Evolutionary conservation across 2,113 vertebrate species (phyloP), one percentile per base, ranked within the genome.

Genomic region (Pteruthius melanotis): DNA sequence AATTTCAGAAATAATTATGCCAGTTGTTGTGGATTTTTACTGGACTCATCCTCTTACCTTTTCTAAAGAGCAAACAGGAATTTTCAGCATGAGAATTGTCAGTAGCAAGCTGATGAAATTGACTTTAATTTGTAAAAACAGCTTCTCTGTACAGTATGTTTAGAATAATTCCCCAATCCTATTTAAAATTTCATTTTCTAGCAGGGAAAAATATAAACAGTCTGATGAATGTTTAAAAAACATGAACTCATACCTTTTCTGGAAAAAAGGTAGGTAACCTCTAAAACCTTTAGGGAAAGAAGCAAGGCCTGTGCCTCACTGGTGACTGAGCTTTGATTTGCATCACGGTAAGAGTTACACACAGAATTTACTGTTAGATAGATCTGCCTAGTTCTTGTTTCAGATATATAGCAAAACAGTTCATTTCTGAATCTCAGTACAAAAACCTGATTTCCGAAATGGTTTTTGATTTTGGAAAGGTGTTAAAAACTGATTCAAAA

Each of bases 141-240:
- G 17, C 64, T 87, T 78, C 94, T 47, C 53, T 68, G 44, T 47
- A 68, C 15, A 81, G 33, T 44, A 84, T 52, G 7, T 77, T 81
- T 66, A 77, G 72, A 93, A 44, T 63, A 78, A 86, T 68, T 74
- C 17, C 24, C 47, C 56, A 79, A 31, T 33, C 16, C 8, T 69
- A 71, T 76, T 72, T 63, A 79, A 87, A 87, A 75, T 82, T 75
- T 60, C 28, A 81, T 49, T 66, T 83, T 47, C 49, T 78, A 84
- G 20, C 77, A 82, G 24, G 53, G 47, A 94, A 92, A 42, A 84
- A 56, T 71, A 84, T 49, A 49, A 89, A 84, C 10, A 40, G 26
- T 39, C 13, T 78, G 80, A 74, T 19, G 44, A 84, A 86, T 12
- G 18, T 53, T 89, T 92, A 69, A 76, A 94, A 96, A 93, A 47